Conservation (phyloP, 2,113 vertebrate species). For the Myotis davidii region DNA sequence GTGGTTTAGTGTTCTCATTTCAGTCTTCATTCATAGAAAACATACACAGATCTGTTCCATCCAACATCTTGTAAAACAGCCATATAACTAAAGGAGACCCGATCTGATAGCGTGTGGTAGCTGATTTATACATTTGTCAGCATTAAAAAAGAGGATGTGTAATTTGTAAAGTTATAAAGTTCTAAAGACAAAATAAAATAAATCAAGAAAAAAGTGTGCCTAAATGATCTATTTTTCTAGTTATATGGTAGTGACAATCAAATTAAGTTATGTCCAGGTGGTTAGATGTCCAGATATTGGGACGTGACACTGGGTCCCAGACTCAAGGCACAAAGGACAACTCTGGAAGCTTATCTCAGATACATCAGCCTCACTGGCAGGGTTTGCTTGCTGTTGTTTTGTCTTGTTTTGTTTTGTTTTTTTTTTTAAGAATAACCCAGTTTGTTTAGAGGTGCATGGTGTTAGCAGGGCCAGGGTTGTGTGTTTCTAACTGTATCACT, state of each 20-base stretch:
- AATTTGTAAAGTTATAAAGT: neutral
- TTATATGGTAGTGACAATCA: neutral
- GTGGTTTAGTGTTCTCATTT: neutral
- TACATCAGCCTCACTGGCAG: neutral
- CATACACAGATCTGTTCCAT: neutral
- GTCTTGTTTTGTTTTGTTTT: neutral
- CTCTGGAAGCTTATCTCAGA: neutral
- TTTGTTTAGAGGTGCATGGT: neutral
- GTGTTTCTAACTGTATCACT: neutral
- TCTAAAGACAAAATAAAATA: neutral
- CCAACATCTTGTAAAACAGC: neutral
- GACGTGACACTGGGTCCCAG: neutral
- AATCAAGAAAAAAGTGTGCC: neutral
- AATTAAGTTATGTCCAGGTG: neutral
- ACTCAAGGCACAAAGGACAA: neutral
- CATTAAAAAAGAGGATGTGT: neutral
- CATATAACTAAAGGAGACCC: neutral
- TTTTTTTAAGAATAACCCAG: neutral
- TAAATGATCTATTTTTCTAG: neutral
- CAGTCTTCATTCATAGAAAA: conserved; percentile 52
- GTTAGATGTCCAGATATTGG: neutral
- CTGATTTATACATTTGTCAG: neutral
- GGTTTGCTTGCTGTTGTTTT: neutral
- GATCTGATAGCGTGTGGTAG: neutral
- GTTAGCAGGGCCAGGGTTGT: neutral